Base-by-base conservation (phyloP, 2,888 invertebrate genomes). In the Leucoptera coffeella region DNA sequence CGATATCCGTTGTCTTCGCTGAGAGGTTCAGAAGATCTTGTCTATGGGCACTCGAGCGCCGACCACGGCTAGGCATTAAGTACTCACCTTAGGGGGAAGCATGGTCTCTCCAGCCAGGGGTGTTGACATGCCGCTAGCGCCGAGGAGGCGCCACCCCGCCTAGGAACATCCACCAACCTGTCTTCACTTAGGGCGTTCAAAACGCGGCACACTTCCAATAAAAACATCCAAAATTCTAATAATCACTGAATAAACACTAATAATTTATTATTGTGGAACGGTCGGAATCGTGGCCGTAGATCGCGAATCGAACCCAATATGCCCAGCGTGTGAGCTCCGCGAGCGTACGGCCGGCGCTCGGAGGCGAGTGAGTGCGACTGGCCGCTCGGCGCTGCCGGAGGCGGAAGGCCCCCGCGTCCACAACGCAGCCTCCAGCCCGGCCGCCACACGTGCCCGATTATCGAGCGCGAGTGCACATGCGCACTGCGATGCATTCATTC, bases 71-170 rank as follows among this genome's bases (percentile, higher is more conserved):
- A 21, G 15, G 11, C 13, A 20, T 10, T 24, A 29, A 13, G 38
- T 33, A 49, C 64, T 65, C 57, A 67, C 67, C 69, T 69, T 67
- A 38, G 67, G 54, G 42, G 69, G 61, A 48, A 69, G 60, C 41
- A 59, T 61, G 35, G 65, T 61, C 45, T 72, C 71, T 62, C 71
- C 58, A 54, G 53, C 55, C 43, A 65, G 55, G 57, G 71, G 67
- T 67, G 71, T 69, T 59, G 71, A 69, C 69, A 71, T 71, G 61
- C 65, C 51, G 58, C 59, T 46, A 62, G 57, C 59, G 64, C 61
- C 65, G 50, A 64, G 64, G 64, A 64, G 64, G 64, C 64, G 60
- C 56, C 59, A 59, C 51, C 56, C 48, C 59, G 50, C 55, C 54
- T 50, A 54, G 50, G 54, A 55, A 61, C 65, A 65, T 65, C 64